A percentile compares a stretch with the other conserved stretches of the same genome.
phyloP scores from a whole-genome alignment of 2,888 invertebrate species.

The Temnothorax rugatulus region DNA sequence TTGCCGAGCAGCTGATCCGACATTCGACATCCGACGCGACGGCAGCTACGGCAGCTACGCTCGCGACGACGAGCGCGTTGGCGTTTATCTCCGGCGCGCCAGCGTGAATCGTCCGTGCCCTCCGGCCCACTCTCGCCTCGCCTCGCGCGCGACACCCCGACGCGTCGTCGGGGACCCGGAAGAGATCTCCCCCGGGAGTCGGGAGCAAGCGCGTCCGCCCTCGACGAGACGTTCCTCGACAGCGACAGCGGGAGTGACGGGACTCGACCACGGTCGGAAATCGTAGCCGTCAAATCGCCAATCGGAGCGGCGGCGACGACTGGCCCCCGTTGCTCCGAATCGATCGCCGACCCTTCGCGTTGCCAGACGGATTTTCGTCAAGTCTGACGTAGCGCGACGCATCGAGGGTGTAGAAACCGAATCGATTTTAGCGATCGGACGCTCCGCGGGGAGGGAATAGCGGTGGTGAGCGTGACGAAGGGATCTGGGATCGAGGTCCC shows the following conservation, averaged over 20 bases:
- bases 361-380: background rate
- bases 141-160: no score
- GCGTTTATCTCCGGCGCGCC: background rate
- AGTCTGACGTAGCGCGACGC: conserved; percentile 11
- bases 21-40: background rate
- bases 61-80: background rate
- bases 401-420: background rate
- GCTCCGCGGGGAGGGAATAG: background rate
- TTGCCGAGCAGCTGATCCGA: conserved; percentile 83
- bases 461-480: background rate
- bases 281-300: background rate
- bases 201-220: no score
- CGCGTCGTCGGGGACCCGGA: background rate
- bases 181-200: background rate
- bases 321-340: background rate
- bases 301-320: no score
- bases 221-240: no score
- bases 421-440: conserved; percentile 1
- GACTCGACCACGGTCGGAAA: background rate
- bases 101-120: background rate
- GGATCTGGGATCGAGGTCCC: no score
- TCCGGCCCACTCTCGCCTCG: background rate
- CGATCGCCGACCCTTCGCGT: conserved; percentile 33
- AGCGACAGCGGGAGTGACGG: no score
- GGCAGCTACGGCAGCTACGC: conserved; percentile 1